Percentiles rank a stretch among this genome's conserved stretches.
Conservation (phyloP, 2,888 invertebrate species). For the Pseudococcus longispinus region DNA sequence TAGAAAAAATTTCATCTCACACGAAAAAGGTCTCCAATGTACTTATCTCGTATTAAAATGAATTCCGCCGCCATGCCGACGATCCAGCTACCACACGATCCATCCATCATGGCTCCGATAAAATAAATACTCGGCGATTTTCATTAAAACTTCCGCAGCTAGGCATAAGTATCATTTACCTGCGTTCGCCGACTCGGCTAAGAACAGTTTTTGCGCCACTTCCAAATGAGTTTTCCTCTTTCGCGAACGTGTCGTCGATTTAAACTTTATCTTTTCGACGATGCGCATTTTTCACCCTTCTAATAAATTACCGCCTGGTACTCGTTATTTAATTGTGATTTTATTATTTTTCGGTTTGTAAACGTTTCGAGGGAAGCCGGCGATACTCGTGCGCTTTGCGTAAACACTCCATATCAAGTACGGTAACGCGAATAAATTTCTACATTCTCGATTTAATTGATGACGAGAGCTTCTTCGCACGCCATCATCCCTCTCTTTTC, state of each 20-base stretch:
- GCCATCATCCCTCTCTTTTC: background rate
- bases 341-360: slow-evolving; percentile 23
- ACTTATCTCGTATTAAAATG: background rate
- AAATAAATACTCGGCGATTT: slow-evolving; percentile 17
- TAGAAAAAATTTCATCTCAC: no score
- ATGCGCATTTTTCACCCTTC: slow-evolving; percentile 39
- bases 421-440: background rate
- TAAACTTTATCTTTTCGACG: slow-evolving; percentile 1
- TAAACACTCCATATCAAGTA: slow-evolving; percentile 20
- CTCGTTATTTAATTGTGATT: slow-evolving; percentile 25
- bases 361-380: background rate
- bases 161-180: slow-evolving; percentile 8
- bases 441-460: slow-evolving; percentile 31
- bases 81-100: background rate
- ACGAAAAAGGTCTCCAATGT: background rate
- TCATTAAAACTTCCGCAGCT: background rate
- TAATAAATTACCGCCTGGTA: slow-evolving; percentile 14
- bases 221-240: slow-evolving; percentile 12
- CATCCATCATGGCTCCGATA: background rate
- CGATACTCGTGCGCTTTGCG: background rate
- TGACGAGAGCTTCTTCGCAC: slow-evolving; percentile 1
- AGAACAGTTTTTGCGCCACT: background rate
- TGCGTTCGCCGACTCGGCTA: background rate
- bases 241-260: slow-evolving; percentile 19
- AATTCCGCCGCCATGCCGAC: background rate